Evolutionary conservation across 2,888 invertebrate species (phyloP), one percentile per base, ranked within the genome.

Genomic region (Petrolisthes manimaculis): DNA sequence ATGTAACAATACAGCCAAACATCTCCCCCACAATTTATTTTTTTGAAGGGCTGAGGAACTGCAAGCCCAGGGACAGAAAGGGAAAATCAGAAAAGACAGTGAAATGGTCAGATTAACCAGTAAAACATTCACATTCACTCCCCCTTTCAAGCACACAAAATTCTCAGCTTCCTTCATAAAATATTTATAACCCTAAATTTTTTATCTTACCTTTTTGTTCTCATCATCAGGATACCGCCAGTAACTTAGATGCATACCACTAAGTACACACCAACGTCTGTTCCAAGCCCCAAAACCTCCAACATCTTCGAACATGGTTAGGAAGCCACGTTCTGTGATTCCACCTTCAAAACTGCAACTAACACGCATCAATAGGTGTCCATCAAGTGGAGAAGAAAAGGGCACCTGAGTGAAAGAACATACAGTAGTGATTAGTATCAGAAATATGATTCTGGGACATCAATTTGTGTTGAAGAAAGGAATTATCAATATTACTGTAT

Each of bases 181-280:
- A 9, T 9, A 18, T 5, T 3, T 18, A 18, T 8, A 24, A 51
- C 53, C 24, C 56, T 54, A 4, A 54, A 61, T 18, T 5, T 37
- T 37, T 37, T 2, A 37, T 37, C 74, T 55, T 51, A 86, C 90
- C 87, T 96, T 97, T 92, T 95, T 96, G 89, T 95, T 95, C 92
- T 98, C 98, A 93, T 99, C 98, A 92, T 99, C 99, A 0, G 99
- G 99, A 93, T 99, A 99, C 93, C 97, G 97, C 99, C 99, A 99
- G 93, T 96, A 99, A 88, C 96, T 95, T 55, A 99, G 94, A 54
- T 95, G 94, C 56, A 96, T 95, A 5, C 97, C 95, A 92, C 96
- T 95, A 84, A 99, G 95, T 21, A 96, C 94, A 93, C 97, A 97
- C 99, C 99, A 99, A 91, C 98, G 95, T 51, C 99, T 95, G 93